A percentile compares a stretch with the other conserved stretches of the same genome.
These are phyloP conservation scores for Lissonota sp. DNA, from an alignment of 2,888 invertebrate genomes.

Conservation along the genomic window DNA sequence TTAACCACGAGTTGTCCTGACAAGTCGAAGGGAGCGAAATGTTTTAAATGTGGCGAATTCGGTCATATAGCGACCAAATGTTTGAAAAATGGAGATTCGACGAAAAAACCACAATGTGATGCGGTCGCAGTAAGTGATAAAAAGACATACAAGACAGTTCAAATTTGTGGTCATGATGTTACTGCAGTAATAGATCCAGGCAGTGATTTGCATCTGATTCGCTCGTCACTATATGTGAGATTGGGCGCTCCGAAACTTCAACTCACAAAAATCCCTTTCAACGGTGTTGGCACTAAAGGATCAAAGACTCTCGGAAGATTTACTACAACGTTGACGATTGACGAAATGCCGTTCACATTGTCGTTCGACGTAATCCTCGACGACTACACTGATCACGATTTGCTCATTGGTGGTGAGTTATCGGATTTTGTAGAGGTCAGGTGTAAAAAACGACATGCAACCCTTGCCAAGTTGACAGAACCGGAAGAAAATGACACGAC, in stretches of 20 bases:
- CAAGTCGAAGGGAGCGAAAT: slow-evolving; percentile 43
- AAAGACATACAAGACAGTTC: slow-evolving; percentile 1
- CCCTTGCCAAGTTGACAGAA: too few relatives aligned
- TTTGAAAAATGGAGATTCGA: slow-evolving; percentile 2
- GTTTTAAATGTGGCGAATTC: slow-evolving; percentile 33
- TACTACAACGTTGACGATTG: background rate
- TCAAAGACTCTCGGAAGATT: slow-evolving; percentile 25
- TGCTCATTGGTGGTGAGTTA: background rate
- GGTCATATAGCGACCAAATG: slow-evolving; percentile 54
- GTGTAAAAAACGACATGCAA: too few relatives aligned
- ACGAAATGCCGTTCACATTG: slow-evolving; percentile 1
- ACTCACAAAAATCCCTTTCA: slow-evolving; percentile 11
- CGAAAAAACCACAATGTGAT: background rate
- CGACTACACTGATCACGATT: background rate
- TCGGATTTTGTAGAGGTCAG: too few relatives aligned
- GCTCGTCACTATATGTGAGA: slow-evolving; percentile 27
- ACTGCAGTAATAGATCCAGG: background rate
- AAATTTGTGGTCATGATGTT: too few relatives aligned
- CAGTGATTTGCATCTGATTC: slow-evolving; percentile 46
- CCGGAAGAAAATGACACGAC: too few relatives aligned
- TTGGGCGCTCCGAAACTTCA: slow-evolving; percentile 24
- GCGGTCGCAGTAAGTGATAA: background rate
- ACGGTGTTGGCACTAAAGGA: slow-evolving; percentile 34
- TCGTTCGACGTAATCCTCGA: background rate
- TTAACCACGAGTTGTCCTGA: slow-evolving; percentile 34